Evolutionary conservation across 2,888 invertebrate genomes (phyloP), one percentile per base, ranked within the genome.

Genomic region (Rhagophthalmus giganteus): DNA sequence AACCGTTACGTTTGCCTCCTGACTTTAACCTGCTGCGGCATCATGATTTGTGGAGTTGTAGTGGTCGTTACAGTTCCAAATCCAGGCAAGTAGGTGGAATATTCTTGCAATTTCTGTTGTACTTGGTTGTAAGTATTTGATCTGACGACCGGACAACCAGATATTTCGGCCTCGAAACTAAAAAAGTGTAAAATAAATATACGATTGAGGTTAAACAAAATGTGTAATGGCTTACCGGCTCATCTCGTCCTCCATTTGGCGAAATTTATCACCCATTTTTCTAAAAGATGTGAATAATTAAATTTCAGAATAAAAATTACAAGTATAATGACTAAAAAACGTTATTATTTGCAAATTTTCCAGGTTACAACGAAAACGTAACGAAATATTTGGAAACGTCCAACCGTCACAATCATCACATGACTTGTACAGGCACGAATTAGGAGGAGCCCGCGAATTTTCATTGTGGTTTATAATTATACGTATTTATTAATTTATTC

Each of bases 211-310:
- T 30, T 30, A 11, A 28, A 28, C 6, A n/a, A n/a, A n/a, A n/a
- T n/a, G 2, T 27, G 2, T 30, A 40, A 16, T 30, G 33, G 27
- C 69, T 72, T 76, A 88, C 88, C 90, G 85, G 70, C 87, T 91
- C 86, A 93, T 89, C 79, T 94, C 93, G 76, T 92, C 92, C 76
- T 94, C 93, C 86, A 93, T 93, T 74, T 88, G 85, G 62, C 85
- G 81, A 63, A 84, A 81, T 78, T 85, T 86, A 37, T 80, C 79
- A 8, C 76, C 54, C 56, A 59, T 59, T 9, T 35, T 52, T n/a
- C n/a, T n/a, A n/a, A n/a, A n/a, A n/a, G n/a, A n/a, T n/a, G n/a
- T n/a, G n/a, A n/a, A n/a, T n/a, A n/a, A n/a, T n/a, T n/a, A n/a
- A n/a, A n/a, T n/a, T n/a, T n/a, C n/a, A n/a, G n/a, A n/a, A n/a